Evolutionary conservation across 2,888 invertebrate genomes (phyloP).

Genomic region (Meliscaeva auricollis): DNA sequence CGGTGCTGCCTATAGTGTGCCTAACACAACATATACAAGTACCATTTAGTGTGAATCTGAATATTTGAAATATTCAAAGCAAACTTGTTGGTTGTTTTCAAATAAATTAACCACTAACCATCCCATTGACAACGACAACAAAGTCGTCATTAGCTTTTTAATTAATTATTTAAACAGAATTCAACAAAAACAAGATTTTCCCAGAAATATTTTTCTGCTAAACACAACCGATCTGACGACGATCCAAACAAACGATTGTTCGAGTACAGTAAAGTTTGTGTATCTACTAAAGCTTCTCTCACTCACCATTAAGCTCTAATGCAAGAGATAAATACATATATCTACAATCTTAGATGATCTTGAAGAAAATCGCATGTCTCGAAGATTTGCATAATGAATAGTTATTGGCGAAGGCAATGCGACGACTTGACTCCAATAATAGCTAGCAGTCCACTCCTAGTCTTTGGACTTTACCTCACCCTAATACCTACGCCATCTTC

Average conservation of each 20-base stretch:
- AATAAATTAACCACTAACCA: conserved; percentile 52
- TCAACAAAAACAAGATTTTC: conserved; percentile 50
- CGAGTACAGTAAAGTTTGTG: not conserved
- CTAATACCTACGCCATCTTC: conserved; percentile 53
- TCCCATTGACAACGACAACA: not conserved
- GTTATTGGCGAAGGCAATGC: conserved; percentile 45
- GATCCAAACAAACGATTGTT: not conserved
- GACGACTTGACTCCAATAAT: conserved; percentile 41
- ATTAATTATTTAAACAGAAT: conserved; percentile 56
- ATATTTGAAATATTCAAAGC: not conserved
- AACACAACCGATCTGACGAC: not conserved
- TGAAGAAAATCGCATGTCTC: conserved; percentile 58
- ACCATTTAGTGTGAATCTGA: not conserved
- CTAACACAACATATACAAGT: not conserved
- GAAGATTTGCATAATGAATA: conserved; percentile 49
- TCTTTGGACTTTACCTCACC: conserved; percentile 57
- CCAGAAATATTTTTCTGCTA: conserved; percentile 28
- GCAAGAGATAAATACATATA: conserved; percentile 4
- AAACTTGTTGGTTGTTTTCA: conserved; percentile 35
- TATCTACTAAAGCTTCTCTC: not conserved
- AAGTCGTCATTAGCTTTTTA: conserved; percentile 34
- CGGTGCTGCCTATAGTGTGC: no score
- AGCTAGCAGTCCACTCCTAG: conserved; percentile 41
- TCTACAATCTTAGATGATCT: conserved; percentile 55
- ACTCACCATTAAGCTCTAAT: not conserved